Conservation (phyloP, 2,888 invertebrate species). For the Amitus sp. region DNA sequence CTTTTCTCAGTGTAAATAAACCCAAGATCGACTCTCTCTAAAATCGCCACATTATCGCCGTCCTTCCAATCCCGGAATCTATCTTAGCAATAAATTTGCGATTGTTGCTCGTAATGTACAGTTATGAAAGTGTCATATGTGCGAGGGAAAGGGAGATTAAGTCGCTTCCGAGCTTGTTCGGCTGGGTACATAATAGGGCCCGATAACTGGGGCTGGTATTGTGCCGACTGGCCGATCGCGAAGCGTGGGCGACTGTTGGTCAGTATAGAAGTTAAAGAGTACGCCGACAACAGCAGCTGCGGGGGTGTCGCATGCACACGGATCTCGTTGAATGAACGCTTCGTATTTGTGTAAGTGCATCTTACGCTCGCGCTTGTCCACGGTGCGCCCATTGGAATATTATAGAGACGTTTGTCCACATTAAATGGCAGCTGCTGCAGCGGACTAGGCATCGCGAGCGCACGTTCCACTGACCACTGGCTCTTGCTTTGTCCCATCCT, state of each 20-base stretch:
- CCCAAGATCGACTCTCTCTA: no score
- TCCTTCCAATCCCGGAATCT: no score
- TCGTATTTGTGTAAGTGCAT: slow-evolving; percentile 8
- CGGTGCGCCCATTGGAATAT: no score
- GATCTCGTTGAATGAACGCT: slow-evolving; percentile 24
- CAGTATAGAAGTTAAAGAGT: slow-evolving; percentile 35
- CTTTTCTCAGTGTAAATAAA: no score
- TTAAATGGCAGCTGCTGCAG: slow-evolving; percentile 37
- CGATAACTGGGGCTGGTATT: slow-evolving; percentile 33
- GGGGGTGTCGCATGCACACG: slow-evolving; percentile 35
- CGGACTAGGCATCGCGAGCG: slow-evolving; percentile 11
- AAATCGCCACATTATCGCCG: no score
- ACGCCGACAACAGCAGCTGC: slow-evolving; percentile 27
- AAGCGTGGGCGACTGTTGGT: slow-evolving; percentile 54
- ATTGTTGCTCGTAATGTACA: slow-evolving; percentile 21
- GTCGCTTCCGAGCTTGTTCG: slow-evolving; percentile 33
- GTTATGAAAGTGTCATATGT: slow-evolving; percentile 33
- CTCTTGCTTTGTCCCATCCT: slow-evolving; percentile 21
- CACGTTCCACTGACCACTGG: slow-evolving; percentile 38
- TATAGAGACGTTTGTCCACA: slow-evolving; percentile 12
- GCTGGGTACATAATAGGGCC: slow-evolving; percentile 40
- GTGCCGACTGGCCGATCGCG: slow-evolving; percentile 26
- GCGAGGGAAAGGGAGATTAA: slow-evolving; percentile 36
- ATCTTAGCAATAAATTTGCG: no score
- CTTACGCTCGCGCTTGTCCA: slow-evolving; percentile 7